These are phyloP conservation scores for Sinohyriopsis cumingii DNA, from an alignment of 2,888 invertebrate species.

Conservation along the genomic window DNA sequence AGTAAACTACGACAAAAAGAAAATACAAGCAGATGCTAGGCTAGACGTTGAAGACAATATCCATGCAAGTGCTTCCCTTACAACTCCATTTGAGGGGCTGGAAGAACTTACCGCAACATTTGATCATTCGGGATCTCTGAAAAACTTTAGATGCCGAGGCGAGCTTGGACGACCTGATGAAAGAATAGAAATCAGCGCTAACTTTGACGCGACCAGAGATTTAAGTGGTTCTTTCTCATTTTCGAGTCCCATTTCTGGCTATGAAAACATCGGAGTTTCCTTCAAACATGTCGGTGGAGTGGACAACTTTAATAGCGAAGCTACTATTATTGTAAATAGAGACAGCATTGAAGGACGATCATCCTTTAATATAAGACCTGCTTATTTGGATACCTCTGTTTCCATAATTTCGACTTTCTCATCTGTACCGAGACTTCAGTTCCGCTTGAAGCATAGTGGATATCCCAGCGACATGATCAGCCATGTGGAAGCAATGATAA, in stretches of 20 bases:
- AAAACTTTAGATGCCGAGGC: slow-evolving; percentile 20
- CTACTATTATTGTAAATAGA: not conserved
- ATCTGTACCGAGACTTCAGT: too few species aligned
- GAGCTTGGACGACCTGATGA: slow-evolving; percentile 16
- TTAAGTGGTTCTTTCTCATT: too few species aligned
- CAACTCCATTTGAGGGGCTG: slow-evolving; percentile 37
- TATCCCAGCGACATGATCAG: slow-evolving; percentile 6
- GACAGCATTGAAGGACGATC: too few species aligned
- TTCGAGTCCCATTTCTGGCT: slow-evolving; percentile 2
- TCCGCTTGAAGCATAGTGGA: slow-evolving; percentile 5
- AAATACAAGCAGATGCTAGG: slow-evolving; percentile 7
- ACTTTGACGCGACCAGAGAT: slow-evolving; percentile 5
- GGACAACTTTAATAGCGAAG: slow-evolving; percentile 30
- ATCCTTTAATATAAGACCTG: too few species aligned
- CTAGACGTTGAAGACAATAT: slow-evolving; percentile 5
- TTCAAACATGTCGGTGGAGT: slow-evolving; percentile 33
- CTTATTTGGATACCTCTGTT: too few species aligned
- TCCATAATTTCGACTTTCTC: too few species aligned
- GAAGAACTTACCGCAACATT: slow-evolving; percentile 31
- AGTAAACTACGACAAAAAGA: slow-evolving; percentile 12
- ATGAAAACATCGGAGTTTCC: slow-evolving; percentile 16
- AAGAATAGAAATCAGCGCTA: slow-evolving; percentile 19
- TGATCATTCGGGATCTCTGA: slow-evolving; percentile 26
- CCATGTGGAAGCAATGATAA: slow-evolving; percentile 8
- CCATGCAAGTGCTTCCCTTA: slow-evolving; percentile 27